Conservation (phyloP, 2,797 vertebrate species). For the Hemibagrus guttatus region DNA sequence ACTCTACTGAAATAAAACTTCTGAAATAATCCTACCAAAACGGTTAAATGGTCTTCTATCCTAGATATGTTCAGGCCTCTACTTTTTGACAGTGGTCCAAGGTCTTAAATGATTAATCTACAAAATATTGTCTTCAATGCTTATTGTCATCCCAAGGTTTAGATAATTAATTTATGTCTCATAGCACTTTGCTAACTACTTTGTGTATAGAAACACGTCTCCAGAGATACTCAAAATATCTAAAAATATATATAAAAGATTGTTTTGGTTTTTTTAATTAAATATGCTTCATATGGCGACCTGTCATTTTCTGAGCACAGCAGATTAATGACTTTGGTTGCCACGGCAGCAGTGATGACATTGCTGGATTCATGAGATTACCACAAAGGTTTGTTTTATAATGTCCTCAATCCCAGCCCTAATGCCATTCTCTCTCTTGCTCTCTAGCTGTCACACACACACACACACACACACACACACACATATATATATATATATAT, state of each 20-base stretch:
- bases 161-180: neutral
- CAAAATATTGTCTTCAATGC: neutral
- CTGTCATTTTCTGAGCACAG: slow-evolving; percentile 16
- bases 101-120: neutral
- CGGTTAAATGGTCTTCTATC: neutral
- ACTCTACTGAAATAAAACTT: neutral
- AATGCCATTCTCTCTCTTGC: neutral
- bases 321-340: slow-evolving; percentile 19
- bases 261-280: neutral
- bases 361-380: slow-evolving; percentile 33
- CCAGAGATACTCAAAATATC: too few species aligned
- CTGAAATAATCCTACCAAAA: neutral
- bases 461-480: neutral
- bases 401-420: neutral
- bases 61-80: neutral
- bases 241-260: too few species aligned
- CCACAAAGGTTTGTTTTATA: slow-evolving; percentile 12
- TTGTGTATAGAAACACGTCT: neutral
- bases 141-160: neutral
- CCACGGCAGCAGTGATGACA: slow-evolving; percentile 16
- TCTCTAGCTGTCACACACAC: neutral
- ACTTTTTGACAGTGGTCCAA: neutral
- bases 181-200: neutral
- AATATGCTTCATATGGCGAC: neutral
- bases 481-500: too few species aligned